phyloP scores from a whole-genome alignment of 2,797 vertebrate species.

The Lerista edwardsae region DNA sequence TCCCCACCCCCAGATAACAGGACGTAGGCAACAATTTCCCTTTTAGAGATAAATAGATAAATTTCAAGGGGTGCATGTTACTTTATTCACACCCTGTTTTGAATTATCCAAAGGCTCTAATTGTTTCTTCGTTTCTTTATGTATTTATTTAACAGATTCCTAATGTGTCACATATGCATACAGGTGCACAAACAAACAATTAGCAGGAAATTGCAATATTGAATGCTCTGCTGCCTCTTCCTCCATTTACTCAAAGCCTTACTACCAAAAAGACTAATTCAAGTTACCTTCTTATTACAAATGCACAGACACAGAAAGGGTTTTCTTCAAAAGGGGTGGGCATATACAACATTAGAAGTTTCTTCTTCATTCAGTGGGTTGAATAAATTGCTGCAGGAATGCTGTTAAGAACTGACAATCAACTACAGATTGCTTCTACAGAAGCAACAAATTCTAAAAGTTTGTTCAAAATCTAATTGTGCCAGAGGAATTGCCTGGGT shows the following conservation, averaged over 20 bases:
- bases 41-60: conserved; percentile 3
- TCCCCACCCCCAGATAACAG: background rate
- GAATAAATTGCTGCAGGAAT: background rate
- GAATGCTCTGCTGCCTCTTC: background rate
- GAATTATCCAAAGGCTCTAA: conserved; percentile 44
- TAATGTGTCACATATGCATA: background rate
- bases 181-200: background rate
- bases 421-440: background rate
- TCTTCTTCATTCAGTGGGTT: background rate
- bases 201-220: background rate
- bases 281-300: background rate
- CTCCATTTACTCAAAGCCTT: background rate
- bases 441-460: conserved; percentile 34
- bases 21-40: conserved; percentile 24
- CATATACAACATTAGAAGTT: background rate
- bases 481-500: background rate
- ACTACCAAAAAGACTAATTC: background rate
- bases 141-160: conserved; percentile 36
- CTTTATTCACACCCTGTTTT: conserved; percentile 39
- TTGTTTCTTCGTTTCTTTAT: conserved; percentile 20
- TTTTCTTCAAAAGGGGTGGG: background rate
- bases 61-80: conserved; percentile 51
- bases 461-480: conserved; percentile 1
- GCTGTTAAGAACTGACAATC: conserved; percentile 6
- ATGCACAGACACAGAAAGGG: background rate